These are phyloP conservation scores for Accipiter cooperii DNA, from an alignment of 2,113 vertebrate species.

Conservation along the genomic window DNA sequence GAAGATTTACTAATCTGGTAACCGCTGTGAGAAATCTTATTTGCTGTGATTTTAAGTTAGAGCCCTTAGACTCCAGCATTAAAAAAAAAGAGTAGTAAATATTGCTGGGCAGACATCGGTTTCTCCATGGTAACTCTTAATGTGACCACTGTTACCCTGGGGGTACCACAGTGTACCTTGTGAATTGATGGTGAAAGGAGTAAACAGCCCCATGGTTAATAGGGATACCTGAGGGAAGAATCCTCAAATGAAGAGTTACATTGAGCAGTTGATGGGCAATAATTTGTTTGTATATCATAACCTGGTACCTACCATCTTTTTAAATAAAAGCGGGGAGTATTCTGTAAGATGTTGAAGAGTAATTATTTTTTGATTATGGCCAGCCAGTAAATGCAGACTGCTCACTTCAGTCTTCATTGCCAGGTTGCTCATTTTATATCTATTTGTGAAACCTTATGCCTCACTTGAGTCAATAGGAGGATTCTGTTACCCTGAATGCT, in stretches of 20 bases:
- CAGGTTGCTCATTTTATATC: not conserved
- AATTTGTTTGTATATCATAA: not conserved
- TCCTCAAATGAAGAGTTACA: not conserved
- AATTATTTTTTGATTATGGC: not conserved
- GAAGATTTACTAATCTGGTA: not conserved
- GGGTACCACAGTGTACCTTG: not conserved
- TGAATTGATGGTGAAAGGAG: not conserved
- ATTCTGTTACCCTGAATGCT: not conserved
- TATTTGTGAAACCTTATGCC: not conserved
- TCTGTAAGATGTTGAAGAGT: not conserved
- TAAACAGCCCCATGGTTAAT: not conserved
- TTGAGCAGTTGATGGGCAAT: not conserved
- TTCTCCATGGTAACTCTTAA: not conserved
- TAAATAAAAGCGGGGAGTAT: not conserved
- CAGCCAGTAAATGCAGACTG: not conserved
- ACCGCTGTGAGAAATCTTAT: not conserved
- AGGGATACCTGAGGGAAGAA: not conserved
- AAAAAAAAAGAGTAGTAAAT: not conserved
- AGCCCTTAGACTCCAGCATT: not conserved
- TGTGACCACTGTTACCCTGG: not conserved
- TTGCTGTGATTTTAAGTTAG: not conserved
- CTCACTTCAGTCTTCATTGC: not conserved
- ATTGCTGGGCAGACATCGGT: not conserved
- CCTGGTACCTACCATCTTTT: not conserved
- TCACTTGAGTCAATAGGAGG: not conserved